Evolutionary conservation across 2,888 invertebrate species (phyloP).

Genomic region (Saturnia pavonia): DNA sequence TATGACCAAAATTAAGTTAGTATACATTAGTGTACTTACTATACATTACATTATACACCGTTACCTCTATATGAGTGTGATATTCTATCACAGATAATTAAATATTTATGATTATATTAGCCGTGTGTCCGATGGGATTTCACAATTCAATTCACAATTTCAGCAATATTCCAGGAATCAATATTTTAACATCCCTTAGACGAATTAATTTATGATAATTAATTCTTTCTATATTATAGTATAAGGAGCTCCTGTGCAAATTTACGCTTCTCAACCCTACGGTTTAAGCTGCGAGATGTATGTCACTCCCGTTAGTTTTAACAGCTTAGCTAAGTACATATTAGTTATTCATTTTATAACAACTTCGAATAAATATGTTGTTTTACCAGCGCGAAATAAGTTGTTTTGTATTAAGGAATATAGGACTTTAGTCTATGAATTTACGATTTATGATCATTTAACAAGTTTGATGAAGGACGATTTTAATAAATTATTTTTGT

Average conservation of each 20-base stretch:
- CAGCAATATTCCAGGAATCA: background rate
- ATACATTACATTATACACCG: no score
- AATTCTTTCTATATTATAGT: background rate
- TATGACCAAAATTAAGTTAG: background rate
- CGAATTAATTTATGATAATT: background rate
- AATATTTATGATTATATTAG: background rate
- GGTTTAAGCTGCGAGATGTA: background rate
- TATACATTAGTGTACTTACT: background rate
- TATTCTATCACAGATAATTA: background rate
- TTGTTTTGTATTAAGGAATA: background rate
- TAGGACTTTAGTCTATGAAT: background rate
- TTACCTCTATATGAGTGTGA: background rate
- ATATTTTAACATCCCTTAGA: background rate
- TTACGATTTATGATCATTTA: background rate
- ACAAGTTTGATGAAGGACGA: background rate
- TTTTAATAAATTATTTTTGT: background rate
- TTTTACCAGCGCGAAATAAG: background rate
- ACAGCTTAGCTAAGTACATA: background rate
- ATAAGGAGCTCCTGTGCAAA: background rate
- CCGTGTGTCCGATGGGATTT: background rate
- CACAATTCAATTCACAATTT: no score
- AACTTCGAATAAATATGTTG: background rate
- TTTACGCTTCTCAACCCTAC: background rate
- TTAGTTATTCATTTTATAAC: background rate
- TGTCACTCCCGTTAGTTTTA: background rate